A percentile compares a stretch with the other conserved stretches of the same genome.
Evolutionary conservation across 2,888 invertebrate species (phyloP).

Genomic region (Nezara viridula): DNA sequence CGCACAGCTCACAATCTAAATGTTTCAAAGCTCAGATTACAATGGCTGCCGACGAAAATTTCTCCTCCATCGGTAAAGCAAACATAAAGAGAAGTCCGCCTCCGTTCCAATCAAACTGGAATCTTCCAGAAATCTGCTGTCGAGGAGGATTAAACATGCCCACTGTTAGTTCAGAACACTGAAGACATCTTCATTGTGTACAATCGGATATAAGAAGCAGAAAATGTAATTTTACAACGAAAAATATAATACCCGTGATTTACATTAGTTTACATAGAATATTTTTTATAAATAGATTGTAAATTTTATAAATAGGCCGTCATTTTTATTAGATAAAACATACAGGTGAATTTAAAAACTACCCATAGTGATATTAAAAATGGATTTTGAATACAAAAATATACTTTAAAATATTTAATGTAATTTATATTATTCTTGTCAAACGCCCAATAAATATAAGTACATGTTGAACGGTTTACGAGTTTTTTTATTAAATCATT

Average conservation of each 20-base stretch:
- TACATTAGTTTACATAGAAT: too few relatives aligned
- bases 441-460: too few relatives aligned
- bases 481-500: too few relatives aligned
- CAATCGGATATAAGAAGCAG: background rate
- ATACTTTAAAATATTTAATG: too few relatives aligned
- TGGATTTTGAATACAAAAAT: too few relatives aligned
- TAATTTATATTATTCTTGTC: too few relatives aligned
- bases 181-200: background rate
- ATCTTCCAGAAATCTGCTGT: background rate
- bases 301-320: too few relatives aligned
- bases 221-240: background rate
- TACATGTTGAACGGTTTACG: too few relatives aligned
- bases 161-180: background rate
- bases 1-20: background rate
- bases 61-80: background rate
- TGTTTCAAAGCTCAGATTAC: background rate
- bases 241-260: background rate
- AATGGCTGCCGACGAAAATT: background rate
- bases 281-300: too few relatives aligned
- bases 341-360: too few relatives aligned
- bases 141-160: background rate
- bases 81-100: background rate
- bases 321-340: too few relatives aligned
- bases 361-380: too few relatives aligned
- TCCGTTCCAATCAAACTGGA: background rate